Evolutionary conservation across 2,888 invertebrate genomes (phyloP).

Genomic region (Mactromeris polynyma): DNA sequence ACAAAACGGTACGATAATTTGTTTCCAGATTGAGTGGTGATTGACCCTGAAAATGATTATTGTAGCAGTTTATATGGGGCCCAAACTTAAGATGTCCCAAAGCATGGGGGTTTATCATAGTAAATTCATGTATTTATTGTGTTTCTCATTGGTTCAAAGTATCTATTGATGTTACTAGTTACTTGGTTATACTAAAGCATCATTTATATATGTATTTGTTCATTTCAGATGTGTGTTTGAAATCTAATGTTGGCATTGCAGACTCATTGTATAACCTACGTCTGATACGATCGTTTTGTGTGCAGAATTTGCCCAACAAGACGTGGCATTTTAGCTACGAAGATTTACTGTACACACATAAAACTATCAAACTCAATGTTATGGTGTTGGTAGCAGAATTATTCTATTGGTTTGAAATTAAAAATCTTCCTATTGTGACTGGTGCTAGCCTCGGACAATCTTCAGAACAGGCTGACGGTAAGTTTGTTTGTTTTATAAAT

Average conservation of each 20-base stretch:
- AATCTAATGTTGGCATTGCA: conserved; percentile 92
- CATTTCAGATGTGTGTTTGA: conserved; percentile 87
- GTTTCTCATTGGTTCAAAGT: no score
- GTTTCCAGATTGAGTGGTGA: no score
- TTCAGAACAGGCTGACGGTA: conserved; percentile 1
- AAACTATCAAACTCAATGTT: conserved; percentile 96
- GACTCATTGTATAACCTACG: conserved; percentile 97
- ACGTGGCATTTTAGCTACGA: conserved; percentile 98
- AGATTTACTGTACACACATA: conserved; percentile 97
- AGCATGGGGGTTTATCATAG: no score
- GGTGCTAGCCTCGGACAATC: conserved; percentile 36
- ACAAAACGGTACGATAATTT: no score
- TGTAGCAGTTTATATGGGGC: no score
- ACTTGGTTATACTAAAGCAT: no score
- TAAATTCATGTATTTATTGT: no score
- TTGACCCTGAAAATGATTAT: no score
- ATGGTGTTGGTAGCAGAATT: conserved; percentile 97
- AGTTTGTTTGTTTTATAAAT: neutral
- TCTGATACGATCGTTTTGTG: conserved; percentile 95
- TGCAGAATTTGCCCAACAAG: conserved; percentile 93
- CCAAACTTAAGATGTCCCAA: no score
- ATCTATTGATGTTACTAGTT: no score
- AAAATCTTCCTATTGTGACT: conserved; percentile 85
- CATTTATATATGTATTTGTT: neutral
- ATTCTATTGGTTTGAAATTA: conserved; percentile 97